phyloP scores from a whole-genome alignment of 1,140 invertebrate genomes.

The Octopus bimaculoides region DNA sequence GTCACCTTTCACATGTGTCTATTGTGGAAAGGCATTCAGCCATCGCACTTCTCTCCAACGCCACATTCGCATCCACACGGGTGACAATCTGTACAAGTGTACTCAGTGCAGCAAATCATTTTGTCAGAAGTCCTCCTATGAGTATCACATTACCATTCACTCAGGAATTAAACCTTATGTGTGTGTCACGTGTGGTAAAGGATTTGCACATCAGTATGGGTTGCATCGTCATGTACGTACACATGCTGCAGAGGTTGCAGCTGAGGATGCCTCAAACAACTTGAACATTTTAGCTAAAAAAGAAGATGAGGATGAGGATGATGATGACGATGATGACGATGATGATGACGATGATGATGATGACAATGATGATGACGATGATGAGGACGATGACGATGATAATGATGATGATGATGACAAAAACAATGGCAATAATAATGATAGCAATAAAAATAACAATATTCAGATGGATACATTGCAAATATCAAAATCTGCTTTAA shows the following conservation, averaged over 20 bases:
- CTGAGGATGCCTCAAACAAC: not conserved
- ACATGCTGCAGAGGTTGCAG: slow-evolving; percentile 61
- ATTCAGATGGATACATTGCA: no score
- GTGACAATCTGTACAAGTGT: slow-evolving; percentile 56
- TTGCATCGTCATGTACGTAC: slow-evolving; percentile 34
- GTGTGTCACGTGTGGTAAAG: slow-evolving; percentile 33
- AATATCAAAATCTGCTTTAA: no score
- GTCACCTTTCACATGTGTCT: slow-evolving; percentile 69
- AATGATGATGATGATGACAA: not conserved
- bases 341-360: not conserved
- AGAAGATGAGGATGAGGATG: not conserved
- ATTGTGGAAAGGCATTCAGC: slow-evolving; percentile 76
- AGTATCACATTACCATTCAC: slow-evolving; percentile 17
- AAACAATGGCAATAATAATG: no score
- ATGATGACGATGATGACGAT: not conserved
- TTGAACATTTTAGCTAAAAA: not conserved
- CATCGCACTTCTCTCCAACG: slow-evolving; percentile 80
- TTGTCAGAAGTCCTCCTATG: slow-evolving; percentile 32
- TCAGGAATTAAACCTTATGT: slow-evolving; percentile 28
- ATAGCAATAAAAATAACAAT: no score
- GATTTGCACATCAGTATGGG: slow-evolving; percentile 27
- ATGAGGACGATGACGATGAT: slow-evolving; percentile 2
- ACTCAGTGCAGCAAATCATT: slow-evolving; percentile 52
- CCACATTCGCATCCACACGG: slow-evolving; percentile 67
- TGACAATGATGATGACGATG: not conserved